A percentile compares a stretch with the other conserved stretches of the same genome.
phyloP scores from a whole-genome alignment of 1,140 invertebrate genomes.

The Orchestia grillus region DNA sequence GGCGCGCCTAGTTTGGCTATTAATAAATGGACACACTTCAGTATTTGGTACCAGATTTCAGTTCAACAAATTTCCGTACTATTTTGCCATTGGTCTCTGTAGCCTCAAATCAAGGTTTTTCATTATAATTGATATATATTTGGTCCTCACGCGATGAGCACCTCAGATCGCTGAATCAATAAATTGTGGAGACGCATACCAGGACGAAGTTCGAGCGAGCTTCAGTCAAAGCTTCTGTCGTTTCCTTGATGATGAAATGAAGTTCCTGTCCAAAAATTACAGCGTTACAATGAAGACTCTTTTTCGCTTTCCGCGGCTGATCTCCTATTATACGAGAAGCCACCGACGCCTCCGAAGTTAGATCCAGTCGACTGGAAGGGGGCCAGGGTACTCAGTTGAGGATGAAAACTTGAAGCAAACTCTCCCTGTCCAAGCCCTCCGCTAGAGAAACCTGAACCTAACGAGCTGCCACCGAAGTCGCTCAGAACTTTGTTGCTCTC shows the following conservation, averaged over 20 bases:
- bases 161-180: no score
- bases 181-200: no score
- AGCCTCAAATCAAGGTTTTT: neutral
- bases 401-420: slow-evolving; percentile 4
- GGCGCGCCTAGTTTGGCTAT: neutral
- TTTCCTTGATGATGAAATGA: slow-evolving; percentile 1
- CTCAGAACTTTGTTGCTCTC: neutral
- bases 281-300: slow-evolving; percentile 18
- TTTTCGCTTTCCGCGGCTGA: slow-evolving; percentile 2
- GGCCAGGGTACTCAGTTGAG: neutral
- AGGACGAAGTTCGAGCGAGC: neutral
- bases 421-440: slow-evolving; percentile 26
- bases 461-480: neutral
- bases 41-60: neutral
- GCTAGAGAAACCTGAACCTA: neutral
- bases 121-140: no score
- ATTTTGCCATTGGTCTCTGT: neutral
- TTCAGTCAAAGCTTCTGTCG: neutral
- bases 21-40: neutral
- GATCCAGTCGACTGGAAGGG: neutral
- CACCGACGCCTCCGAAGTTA: neutral
- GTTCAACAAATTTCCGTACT: neutral
- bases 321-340: slow-evolving; percentile 35
- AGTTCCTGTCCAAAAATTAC: neutral
- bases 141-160: no score